Evolutionary conservation across 2,888 invertebrate species (phyloP).

Genomic region (Bugula neritina): DNA sequence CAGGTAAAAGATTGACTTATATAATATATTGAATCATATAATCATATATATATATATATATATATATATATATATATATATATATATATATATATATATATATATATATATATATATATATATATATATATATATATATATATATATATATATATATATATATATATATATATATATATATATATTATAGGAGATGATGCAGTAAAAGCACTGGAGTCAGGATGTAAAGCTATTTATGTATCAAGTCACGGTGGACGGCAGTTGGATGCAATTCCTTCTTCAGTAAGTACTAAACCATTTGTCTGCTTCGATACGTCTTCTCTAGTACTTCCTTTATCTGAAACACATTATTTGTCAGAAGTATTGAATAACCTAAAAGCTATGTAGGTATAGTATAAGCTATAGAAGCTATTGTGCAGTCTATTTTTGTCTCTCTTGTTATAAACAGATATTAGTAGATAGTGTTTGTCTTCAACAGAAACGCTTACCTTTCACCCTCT

Average conservation of each 20-base stretch:
- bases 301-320: too few species aligned
- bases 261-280: slow-evolving; percentile 23
- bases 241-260: slow-evolving; percentile 30
- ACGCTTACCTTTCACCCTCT: too few species aligned
- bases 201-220: slow-evolving; percentile 27
- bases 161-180: neutral
- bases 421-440: too few species aligned
- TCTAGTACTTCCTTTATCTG: too few species aligned
- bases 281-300: slow-evolving; percentile 23
- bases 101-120: neutral
- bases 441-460: too few species aligned
- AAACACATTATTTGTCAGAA: too few species aligned
- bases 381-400: too few species aligned
- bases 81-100: neutral
- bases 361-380: too few species aligned
- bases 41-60: neutral
- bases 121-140: neutral
- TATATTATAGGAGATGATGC: slow-evolving; percentile 28
- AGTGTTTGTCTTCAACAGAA: too few species aligned
- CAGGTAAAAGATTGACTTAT: too few species aligned
- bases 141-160: neutral
- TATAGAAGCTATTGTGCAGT: too few species aligned
- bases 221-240: slow-evolving; percentile 26
- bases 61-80: neutral
- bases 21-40: neutral